Evolutionary conservation across 2,113 vertebrate species (phyloP).

Genomic region (Carlito syrichta): DNA sequence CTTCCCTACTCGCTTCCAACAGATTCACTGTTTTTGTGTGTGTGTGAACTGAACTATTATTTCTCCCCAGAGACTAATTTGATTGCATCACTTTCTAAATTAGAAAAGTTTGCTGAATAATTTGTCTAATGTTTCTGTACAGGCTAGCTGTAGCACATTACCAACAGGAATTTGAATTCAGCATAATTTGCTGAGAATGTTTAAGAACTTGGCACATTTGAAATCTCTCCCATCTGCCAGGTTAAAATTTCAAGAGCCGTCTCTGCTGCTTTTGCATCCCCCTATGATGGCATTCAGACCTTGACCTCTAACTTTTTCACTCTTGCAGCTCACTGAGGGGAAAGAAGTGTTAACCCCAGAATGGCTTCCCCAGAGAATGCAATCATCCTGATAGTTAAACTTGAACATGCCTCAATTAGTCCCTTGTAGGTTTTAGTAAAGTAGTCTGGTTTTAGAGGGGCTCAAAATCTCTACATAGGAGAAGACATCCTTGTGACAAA

Average conservation of each 20-base stretch:
- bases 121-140: neutral
- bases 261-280: neutral
- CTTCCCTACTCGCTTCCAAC: neutral
- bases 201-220: neutral
- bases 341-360: neutral
- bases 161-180: neutral
- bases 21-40: neutral
- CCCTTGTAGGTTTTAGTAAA: neutral
- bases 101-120: conserved; percentile 22
- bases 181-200: neutral
- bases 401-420: neutral
- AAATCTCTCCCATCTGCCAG: neutral
- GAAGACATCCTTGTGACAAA: neutral
- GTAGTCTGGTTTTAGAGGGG: neutral
- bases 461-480: neutral
- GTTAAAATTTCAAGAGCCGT: neutral
- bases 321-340: neutral
- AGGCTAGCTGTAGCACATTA: neutral
- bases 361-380: neutral
- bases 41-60: neutral
- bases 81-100: conserved; percentile 8
- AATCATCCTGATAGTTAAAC: neutral
- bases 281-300: neutral
- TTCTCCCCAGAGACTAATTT: conserved; percentile 11
- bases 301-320: neutral